Base-by-base conservation (phyloP, 2,888 invertebrate species). In the Iphiclides podalirius region DNA sequence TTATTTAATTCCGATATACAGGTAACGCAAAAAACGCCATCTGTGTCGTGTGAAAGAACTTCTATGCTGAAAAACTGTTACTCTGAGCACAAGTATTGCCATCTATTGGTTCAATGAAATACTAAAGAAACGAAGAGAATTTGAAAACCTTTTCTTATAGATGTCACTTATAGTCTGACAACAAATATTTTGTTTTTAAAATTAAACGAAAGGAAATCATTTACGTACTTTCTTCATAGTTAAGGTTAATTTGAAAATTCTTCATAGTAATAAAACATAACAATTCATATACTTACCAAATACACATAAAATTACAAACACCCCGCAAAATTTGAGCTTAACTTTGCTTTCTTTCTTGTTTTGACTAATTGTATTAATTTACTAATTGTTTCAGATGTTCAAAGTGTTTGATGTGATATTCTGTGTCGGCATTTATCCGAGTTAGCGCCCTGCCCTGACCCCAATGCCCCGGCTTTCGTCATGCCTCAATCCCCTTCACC, bases 401-500 rank as follows among this genome's bases (percentile, higher is more conserved):
- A 80, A 81, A 82, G 71, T 85, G 79, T 82, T 87, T 86, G 86
- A 86, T 86, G 86, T 88, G 85, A 83, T 86, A 83, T 81, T 82
- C 71, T 81, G 67, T 82, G 75, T 77, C 77, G 79, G 72, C 76
- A 72, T 60, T 74, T 69, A 68, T 76, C 75, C 76, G 79, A 80
- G 79, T 75, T 84, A 85, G 80, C 78, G 77, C 74, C 67, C 76
- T 74, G 77, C 74, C 67, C 76, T 74, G 78, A 62, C 69, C 66
- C 81, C 57, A 61, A 92, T 92, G 93, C 90, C 90, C 90, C 89
- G 92, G 92, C 92, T 91, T 92, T 88, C 91, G 90, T 90, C 90
- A 93, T 93, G 93, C 91, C 92, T 81, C 91, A 92, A 87, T 89
- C 90, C 78, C 90, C 90, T 69, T 90, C 90, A 81, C 92, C 92